Base-by-base conservation (phyloP, 2,888 invertebrate species). In the Caenorhabditis japonica region DNA sequence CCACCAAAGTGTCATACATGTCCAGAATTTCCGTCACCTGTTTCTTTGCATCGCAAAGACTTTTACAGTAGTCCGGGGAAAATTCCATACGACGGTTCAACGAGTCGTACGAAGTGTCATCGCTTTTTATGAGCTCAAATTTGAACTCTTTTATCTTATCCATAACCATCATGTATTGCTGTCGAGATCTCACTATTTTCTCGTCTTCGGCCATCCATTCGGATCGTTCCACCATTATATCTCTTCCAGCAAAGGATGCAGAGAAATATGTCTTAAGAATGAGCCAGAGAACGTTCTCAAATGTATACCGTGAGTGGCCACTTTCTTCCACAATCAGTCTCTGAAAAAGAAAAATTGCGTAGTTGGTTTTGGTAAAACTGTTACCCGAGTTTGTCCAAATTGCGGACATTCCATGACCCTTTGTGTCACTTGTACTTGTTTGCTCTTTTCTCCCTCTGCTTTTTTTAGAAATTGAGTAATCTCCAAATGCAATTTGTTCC, bases 251-350 rank as follows among this genome's bases (percentile, higher is more conserved):
- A 12, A 43, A n/a, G 8, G 3, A 61, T 46, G 78, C 81, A 1
- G 82, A 75, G 36, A 82, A 81, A 44, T 76, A 82, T 2, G 83
- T 68, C 53, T 81, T 80, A n/a, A 85, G 70, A 56, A 79, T 76
- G 21, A 85, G 74, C 85, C 85, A 85, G 2, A 85, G 53, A 12
- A 82, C 74, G 47, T 84, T 83, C 13, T 76, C 82, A 30, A 79
- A 70, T 25, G 75, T 75, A 64, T 82, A 75, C 21, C 75, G 62
- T 10, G 75, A 74, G 19, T 64, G 52, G 10, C 51, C 64, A 38
- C 72, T 73, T 30, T 68, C 58, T 27, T 75, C 75, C 3, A 68
- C 88, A 85, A 79, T 88, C 76, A 76, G 47, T 25, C 59, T 66
- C 71, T 76, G 52, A 47, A 76, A 76, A 15, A 2, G 19, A 21